Conservation (phyloP, 2,888 invertebrate genomes). For the Sesia apiformis region DNA sequence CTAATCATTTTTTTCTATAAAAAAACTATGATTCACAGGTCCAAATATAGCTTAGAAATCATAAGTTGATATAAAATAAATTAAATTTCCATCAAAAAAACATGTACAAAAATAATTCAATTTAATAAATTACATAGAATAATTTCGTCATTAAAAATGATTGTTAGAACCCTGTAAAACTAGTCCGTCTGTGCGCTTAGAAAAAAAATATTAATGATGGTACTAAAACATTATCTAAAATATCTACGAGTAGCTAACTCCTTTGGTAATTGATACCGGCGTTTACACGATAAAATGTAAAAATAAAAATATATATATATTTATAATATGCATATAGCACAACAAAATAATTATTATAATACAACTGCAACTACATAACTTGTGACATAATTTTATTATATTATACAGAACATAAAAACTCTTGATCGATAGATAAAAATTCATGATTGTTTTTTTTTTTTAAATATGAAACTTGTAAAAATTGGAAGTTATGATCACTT, state of each 20-base stretch:
- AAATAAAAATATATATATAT: conserved; percentile 41
- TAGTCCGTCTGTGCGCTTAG: conserved; percentile 14
- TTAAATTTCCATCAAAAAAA: conserved; percentile 19
- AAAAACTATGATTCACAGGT: conserved; percentile 23
- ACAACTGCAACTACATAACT: conserved; percentile 32
- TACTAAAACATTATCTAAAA: conserved; percentile 49
- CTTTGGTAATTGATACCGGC: conserved; percentile 71
- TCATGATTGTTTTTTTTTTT: no score
- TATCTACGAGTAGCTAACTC: conserved; percentile 61
- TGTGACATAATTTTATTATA: conserved; percentile 20
- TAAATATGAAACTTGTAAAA: no score
- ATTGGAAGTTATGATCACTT: no score
- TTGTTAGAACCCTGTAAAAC: conserved; percentile 24
- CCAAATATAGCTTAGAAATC: conserved; percentile 20
- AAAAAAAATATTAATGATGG: conserved; percentile 22
- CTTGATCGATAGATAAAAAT: no score
- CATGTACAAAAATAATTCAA: conserved; percentile 22
- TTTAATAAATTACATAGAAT: not conserved
- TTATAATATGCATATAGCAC: conserved; percentile 38
- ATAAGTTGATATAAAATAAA: conserved; percentile 24
- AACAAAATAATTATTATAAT: conserved; percentile 38
- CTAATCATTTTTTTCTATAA: conserved; percentile 45
- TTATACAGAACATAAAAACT: no score
- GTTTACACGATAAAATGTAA: conserved; percentile 39
- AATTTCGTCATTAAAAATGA: not conserved